Percentiles rank a stretch among this genome's conserved stretches.
phyloP scores from a whole-genome alignment of 2,888 invertebrate species.

The Eurois occulta region DNA sequence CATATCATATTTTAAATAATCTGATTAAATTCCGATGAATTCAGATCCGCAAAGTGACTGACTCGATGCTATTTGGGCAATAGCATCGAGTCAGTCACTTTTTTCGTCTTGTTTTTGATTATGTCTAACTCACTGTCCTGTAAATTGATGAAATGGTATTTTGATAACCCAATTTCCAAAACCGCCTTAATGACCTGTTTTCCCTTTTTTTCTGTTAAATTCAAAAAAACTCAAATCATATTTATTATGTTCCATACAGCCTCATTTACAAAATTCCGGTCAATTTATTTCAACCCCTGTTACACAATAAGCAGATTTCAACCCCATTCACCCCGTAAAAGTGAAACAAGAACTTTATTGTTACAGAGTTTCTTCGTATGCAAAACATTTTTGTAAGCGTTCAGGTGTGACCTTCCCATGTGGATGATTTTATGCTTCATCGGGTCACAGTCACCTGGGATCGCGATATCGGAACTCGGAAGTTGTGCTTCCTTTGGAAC shows the following conservation, averaged over 20 bases:
- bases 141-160: background rate
- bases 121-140: background rate
- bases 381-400: conserved; percentile 64
- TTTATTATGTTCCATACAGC: conserved; percentile 20
- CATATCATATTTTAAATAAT: too few relatives aligned
- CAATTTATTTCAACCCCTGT: conserved; percentile 58
- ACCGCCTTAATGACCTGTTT: background rate
- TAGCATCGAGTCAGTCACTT: too few relatives aligned
- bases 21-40: background rate
- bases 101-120: background rate
- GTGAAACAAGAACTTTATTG: conserved; percentile 55
- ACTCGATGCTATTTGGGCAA: too few relatives aligned
- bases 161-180: conserved; percentile 11
- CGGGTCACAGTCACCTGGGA: conserved; percentile 58
- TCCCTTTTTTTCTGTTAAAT: conserved; percentile 3
- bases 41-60: background rate
- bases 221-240: conserved; percentile 41
- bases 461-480: conserved; percentile 54
- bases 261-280: conserved; percentile 41
- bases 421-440: conserved; percentile 67
- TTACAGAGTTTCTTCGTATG: conserved; percentile 58
- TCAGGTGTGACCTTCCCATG: conserved; percentile 65
- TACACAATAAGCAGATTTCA: conserved; percentile 42
- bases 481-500: conserved; percentile 54
- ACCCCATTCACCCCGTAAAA: conserved; percentile 37